Evolutionary conservation across 1,140 invertebrate genomes (phyloP), one percentile per base, ranked within the genome.

Genomic region (Scaptomyza pallida): DNA sequence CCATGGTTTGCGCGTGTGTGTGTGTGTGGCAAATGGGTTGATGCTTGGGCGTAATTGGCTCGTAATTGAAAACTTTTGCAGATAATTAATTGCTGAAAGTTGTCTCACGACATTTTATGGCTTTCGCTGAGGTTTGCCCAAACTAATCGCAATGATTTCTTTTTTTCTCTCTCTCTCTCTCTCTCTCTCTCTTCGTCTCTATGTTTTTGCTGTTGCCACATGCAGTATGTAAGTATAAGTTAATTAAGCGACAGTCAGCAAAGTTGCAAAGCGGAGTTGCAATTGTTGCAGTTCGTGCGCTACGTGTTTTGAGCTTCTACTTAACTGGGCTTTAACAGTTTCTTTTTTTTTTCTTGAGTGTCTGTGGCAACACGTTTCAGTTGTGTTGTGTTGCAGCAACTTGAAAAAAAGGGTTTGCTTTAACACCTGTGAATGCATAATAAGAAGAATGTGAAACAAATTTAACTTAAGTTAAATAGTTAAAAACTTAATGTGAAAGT

Each of bases 41-140:
- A 65, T 75, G 70, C 51, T 70, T 57, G 43, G 37, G 55, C 59
- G 73, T 85, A 85, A 85, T 85, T 85, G 81, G 73, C 73, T 68
- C 76, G 81, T 85, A 85, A 85, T 85, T 85, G 73, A 85, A 85
- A 85, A 86, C 73, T 85, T 85, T 85, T 85, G 73, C 69, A 59
- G 81, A 86, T 85, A 85, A 85, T 86, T 86, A 85, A 85, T 85
- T 80, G 73, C 77, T 61, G 60, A 80, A 85, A 85, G 64, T 80
- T 85, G 73, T 67, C 81, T 52, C 61, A 85, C 64, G 80, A 85
- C 81, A 80, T 86, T 85, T 80, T 85, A 80, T 77, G 81, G 76
- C 59, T 64, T 86, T 71, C 60, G 76, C 73, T 67, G 64, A 76
- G 76, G 73, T 77, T 86, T 85, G 67, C 69, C 68, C 68, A 47